Evolutionary conservation across 2,113 vertebrate genomes (phyloP), one percentile per base, ranked within the genome.

Genomic region (Colistium nudipinnis): DNA sequence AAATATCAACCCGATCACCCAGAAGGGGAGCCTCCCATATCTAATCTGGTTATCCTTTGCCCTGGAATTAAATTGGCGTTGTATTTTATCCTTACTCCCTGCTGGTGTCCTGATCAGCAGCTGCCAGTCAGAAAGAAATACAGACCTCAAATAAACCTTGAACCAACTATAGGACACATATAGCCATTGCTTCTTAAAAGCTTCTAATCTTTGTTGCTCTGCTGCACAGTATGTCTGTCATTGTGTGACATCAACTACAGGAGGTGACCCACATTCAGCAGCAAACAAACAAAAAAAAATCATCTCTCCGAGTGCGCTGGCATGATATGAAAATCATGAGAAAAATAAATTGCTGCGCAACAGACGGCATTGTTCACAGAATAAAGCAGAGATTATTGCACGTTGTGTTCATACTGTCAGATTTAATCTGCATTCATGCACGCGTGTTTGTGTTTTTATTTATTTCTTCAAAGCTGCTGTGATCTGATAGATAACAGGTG

Each of bases 251-350:
- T 44, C 24, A 43, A 71, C 22, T 64, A n/a, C 54, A 43, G 61
- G 74, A 70, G 43, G 39, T 82, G 89, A 89, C 81, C 84, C 78
- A 86, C 67, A 84, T 88, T 83, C 67, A 54, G 6, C 17, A 53
- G 54, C 51, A 64, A 80, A 73, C 31, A n/a, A n/a, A n/a, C n/a
- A n/a, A 87, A 83, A 83, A 70, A 47, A 57, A 56, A 43, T 59
- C 35, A 76, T 85, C 63, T 64, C 51, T 62, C 43, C 6, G 11
- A 74, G 38, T 70, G 62, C 49, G 30, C 38, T 63, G 64, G 63
- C 49, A 47, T 39, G 17, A 69, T 31, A 52, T 24, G 13, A 72
- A 51, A 71, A 59, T 57, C 62, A 39, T 4, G 54, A 54, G 27
- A 49, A 52, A 78, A 77, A 56, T 44, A 63, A 65, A 74, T 59